Evolutionary conservation across 2,113 vertebrate genomes (phyloP).

Genomic region (Phaethon lepturus): DNA sequence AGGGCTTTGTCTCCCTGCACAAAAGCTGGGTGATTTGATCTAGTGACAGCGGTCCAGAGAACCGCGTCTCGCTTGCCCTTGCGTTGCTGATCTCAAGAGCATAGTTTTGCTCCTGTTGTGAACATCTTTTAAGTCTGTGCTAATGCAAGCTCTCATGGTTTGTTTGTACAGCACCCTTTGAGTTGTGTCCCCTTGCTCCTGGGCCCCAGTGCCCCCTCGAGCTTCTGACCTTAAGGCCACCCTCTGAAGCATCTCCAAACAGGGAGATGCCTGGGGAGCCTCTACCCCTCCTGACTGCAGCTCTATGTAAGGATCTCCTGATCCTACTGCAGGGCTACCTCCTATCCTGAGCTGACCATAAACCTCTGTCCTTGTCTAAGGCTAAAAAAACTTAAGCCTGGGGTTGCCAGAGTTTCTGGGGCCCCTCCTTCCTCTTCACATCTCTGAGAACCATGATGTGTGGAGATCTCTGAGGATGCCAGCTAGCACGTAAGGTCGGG

Average conservation of each 20-base stretch:
- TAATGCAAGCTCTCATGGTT: neutral
- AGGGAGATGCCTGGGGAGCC: neutral
- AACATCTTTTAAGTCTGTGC: neutral
- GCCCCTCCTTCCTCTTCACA: neutral
- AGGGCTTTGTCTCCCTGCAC: neutral
- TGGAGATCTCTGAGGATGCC: neutral
- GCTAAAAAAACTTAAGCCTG: neutral
- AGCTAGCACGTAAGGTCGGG: neutral
- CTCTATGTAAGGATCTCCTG: neutral
- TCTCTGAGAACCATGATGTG: neutral
- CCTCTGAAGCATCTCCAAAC: neutral
- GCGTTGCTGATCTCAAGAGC: neutral
- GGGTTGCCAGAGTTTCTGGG: neutral
- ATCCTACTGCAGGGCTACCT: neutral
- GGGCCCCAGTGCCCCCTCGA: neutral
- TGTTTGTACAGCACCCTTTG: neutral
- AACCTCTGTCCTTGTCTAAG: neutral
- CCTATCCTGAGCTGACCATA: neutral
- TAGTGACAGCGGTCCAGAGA: neutral
- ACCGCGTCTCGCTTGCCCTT: neutral
- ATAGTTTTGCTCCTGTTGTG: neutral
- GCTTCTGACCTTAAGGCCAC: neutral
- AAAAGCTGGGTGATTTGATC: slow-evolving; percentile 10
- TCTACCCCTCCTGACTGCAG: neutral
- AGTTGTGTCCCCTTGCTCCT: neutral